Evolutionary conservation across 2,888 invertebrate species (phyloP).

Genomic region (Chrysomela aeneicollis): DNA sequence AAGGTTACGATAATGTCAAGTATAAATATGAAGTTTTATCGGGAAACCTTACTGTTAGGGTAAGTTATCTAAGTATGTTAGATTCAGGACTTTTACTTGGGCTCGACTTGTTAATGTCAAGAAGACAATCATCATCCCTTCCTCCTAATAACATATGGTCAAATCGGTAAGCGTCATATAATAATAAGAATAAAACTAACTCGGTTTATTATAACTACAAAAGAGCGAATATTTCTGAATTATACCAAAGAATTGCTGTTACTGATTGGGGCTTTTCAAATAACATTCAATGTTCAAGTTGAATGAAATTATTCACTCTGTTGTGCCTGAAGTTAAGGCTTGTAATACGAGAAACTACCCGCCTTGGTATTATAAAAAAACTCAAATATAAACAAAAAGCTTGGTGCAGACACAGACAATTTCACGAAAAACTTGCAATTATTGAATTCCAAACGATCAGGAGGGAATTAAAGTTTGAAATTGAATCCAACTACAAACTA

Average conservation of each 20-base stretch:
- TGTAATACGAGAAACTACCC: neutral
- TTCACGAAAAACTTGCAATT: neutral
- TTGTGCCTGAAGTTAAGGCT: neutral
- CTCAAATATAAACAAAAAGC: neutral
- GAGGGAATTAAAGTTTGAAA: neutral
- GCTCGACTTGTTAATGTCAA: too few relatives aligned
- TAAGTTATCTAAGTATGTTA: conserved; percentile 59
- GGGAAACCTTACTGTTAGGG: conserved; percentile 72
- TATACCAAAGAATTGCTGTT: neutral
- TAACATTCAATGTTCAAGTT: neutral
- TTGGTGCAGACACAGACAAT: neutral
- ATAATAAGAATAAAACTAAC: too few relatives aligned
- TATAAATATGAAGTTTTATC: conserved; percentile 75
- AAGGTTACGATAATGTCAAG: conserved; percentile 66
- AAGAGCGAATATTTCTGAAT: neutral
- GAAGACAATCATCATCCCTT: too few relatives aligned
- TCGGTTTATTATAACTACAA: conserved; percentile 1
- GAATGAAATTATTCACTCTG: neutral
- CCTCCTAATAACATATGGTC: too few relatives aligned
- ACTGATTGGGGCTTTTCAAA: conserved; percentile 2
- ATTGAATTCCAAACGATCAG: neutral
- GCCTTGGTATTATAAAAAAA: neutral
- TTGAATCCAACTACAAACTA: neutral
- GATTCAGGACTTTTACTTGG: too few relatives aligned
- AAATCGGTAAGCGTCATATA: too few relatives aligned